Conservation (phyloP, 1,140 invertebrate genomes). For the Lamellibrachia luymesi region DNA sequence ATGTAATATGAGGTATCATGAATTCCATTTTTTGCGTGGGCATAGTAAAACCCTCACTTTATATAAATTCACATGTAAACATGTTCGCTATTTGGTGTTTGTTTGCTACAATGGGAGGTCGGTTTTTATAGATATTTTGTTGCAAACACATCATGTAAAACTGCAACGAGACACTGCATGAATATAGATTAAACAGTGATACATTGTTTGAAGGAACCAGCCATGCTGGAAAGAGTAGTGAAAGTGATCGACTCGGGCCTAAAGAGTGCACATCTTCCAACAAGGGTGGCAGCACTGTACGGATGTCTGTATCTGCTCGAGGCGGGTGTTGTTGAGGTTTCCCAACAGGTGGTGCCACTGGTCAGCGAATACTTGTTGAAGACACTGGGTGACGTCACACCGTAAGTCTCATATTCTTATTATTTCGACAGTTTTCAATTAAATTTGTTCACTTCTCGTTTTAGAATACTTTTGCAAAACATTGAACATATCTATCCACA, state of each 20-base stretch:
- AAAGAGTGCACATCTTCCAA: constrained; percentile 67
- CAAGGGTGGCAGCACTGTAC: constrained; percentile 69
- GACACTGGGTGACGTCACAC: constrained; percentile 61
- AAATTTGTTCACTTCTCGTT: neutral
- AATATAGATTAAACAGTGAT: neutral
- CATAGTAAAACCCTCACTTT: too few species aligned
- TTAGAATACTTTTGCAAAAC: neutral
- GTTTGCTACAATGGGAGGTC: too few species aligned
- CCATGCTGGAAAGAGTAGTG: constrained; percentile 62
- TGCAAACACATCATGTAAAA: neutral
- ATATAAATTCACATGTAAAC: too few species aligned
- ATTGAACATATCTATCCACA: too few species aligned
- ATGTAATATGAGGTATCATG: too few species aligned
- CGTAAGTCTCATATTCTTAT: constrained; percentile 36
- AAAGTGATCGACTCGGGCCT: constrained; percentile 67
- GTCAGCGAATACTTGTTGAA: constrained; percentile 71
- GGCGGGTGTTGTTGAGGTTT: constrained; percentile 56
- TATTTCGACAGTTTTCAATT: neutral
- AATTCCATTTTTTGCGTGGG: too few species aligned
- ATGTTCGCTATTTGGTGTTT: too few species aligned
- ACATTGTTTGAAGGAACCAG: constrained; percentile 40
- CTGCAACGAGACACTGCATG: neutral
- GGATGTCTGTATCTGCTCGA: constrained; percentile 77
- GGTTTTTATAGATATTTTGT: too few species aligned
- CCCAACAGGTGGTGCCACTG: constrained; percentile 63